Evolutionary conservation across 2,113 vertebrate species (phyloP).

Genomic region (Sceloporus tristichus): DNA sequence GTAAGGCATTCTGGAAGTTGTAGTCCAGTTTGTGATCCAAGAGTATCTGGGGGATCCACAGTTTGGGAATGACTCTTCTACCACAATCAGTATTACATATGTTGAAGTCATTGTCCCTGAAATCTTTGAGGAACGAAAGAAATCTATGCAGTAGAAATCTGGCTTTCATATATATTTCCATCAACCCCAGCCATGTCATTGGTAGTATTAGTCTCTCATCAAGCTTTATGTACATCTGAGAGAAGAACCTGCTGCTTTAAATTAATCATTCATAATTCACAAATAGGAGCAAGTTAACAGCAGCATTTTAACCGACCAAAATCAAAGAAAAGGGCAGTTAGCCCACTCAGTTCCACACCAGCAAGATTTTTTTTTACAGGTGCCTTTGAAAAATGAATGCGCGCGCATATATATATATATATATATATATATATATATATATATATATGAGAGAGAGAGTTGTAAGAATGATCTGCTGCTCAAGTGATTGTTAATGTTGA

Average conservation of each 20-base stretch:
- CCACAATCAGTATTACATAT: constrained; percentile 41
- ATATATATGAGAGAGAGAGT: too few relatives aligned
- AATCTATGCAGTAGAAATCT: constrained; percentile 54
- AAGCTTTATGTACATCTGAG: constrained; percentile 39
- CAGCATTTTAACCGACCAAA: neutral
- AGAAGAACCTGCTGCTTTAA: constrained; percentile 38
- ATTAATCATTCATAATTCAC: constrained; percentile 14
- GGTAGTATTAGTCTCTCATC: constrained; percentile 27
- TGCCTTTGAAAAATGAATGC: constrained; percentile 75
- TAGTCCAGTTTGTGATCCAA: neutral
- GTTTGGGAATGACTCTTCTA: neutral
- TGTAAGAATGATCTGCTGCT: constrained; percentile 33
- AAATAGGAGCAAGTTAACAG: neutral
- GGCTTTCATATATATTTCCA: fast-evolving
- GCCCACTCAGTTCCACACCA: constrained; percentile 75
- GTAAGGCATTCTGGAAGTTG: neutral
- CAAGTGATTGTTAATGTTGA: neutral
- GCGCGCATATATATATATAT: neutral
- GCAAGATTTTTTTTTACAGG: constrained; percentile 76
- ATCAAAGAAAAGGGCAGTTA: neutral
- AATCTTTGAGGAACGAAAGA: constrained; percentile 30
- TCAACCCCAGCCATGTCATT: neutral
- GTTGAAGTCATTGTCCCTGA: constrained; percentile 48
- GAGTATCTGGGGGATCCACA: neutral
- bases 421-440: too few relatives aligned